Percentiles rank a stretch among this genome's conserved stretches.
Conservation (phyloP, 2,888 invertebrate genomes). For the Netelia virgata region DNA sequence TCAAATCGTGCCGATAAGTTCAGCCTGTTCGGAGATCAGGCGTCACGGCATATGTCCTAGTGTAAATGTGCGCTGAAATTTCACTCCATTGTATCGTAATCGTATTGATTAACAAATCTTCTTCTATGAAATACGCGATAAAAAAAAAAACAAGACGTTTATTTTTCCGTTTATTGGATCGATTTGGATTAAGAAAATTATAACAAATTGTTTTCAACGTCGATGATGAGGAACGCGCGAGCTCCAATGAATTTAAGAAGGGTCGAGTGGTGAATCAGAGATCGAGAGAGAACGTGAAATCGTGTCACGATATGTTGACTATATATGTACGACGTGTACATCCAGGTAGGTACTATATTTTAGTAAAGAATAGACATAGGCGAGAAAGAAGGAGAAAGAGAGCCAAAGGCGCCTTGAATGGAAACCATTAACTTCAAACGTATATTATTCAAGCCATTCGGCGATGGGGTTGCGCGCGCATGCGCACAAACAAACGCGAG, state of each 20-base stretch:
- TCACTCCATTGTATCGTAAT: background rate
- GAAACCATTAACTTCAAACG: conserved; percentile 79
- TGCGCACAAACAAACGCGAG: background rate
- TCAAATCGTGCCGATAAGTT: conserved; percentile 30
- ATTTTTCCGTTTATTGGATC: too few relatives aligned
- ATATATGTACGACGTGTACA: conserved; percentile 4
- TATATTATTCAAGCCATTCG: conserved; percentile 78
- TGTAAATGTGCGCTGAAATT: conserved; percentile 39
- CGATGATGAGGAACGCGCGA: too few relatives aligned
- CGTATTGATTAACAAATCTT: too few relatives aligned
- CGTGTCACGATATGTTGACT: conserved; percentile 39
- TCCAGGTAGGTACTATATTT: conserved; percentile 32
- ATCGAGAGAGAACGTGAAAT: conserved; percentile 39
- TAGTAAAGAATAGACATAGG: conserved; percentile 11
- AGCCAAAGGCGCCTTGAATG: conserved; percentile 76
- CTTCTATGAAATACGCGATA: too few relatives aligned
- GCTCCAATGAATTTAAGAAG: too few relatives aligned
- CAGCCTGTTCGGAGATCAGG: background rate
- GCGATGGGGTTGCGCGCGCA: conserved; percentile 64
- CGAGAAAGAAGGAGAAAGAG: conserved; percentile 56
- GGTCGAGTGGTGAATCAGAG: too few relatives aligned
- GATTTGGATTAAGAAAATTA: too few relatives aligned
- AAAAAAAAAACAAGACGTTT: too few relatives aligned
- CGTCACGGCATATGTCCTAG: background rate
- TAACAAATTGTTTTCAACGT: too few relatives aligned